A percentile compares a stretch with the other conserved stretches of the same genome.
Conservation (phyloP, 2,797 vertebrate genomes). For the Bovichtus variegatus region DNA sequence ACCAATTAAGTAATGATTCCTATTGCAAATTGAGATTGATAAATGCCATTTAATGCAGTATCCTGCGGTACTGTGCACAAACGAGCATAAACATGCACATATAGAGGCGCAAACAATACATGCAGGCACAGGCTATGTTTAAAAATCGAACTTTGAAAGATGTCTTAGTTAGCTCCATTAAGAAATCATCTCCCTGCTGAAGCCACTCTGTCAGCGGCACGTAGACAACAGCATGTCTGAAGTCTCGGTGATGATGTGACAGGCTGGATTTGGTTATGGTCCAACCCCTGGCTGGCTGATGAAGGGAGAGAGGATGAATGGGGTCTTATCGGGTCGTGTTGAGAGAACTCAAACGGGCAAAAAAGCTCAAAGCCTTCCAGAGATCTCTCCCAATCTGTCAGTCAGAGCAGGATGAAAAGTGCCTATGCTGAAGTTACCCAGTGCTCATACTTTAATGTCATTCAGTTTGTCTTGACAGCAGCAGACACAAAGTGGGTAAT, state of each 20-base stretch:
- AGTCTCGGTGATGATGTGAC: constrained; percentile 66
- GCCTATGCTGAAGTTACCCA: constrained; percentile 37
- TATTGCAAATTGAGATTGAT: constrained; percentile 55
- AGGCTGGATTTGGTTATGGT: constrained; percentile 64
- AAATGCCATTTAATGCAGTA: constrained; percentile 41
- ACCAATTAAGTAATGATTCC: constrained; percentile 47
- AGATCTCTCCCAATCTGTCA: constrained; percentile 63
- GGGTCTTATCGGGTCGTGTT: constrained; percentile 69
- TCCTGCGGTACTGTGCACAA: constrained; percentile 18
- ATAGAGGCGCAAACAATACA: background rate
- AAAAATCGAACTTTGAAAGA: constrained; percentile 46
- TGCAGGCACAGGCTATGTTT: constrained; percentile 19
- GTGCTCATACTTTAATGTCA: constrained; percentile 60
- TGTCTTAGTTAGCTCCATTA: constrained; percentile 52
- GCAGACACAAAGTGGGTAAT: constrained; percentile 62
- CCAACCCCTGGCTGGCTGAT: constrained; percentile 59
- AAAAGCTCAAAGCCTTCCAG: constrained; percentile 58
- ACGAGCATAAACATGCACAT: constrained; percentile 3
- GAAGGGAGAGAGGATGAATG: constrained; percentile 65
- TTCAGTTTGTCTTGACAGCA: constrained; percentile 59
- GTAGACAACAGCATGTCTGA: constrained; percentile 58
- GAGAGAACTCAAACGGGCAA: constrained; percentile 62
- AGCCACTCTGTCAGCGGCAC: constrained; percentile 47
- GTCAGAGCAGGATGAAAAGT: constrained; percentile 71
- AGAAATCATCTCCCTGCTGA: constrained; percentile 43